Evolutionary conservation across 2,113 vertebrate species (phyloP), one percentile per base, ranked within the genome.

Genomic region (Drymodes brunneopygia): DNA sequence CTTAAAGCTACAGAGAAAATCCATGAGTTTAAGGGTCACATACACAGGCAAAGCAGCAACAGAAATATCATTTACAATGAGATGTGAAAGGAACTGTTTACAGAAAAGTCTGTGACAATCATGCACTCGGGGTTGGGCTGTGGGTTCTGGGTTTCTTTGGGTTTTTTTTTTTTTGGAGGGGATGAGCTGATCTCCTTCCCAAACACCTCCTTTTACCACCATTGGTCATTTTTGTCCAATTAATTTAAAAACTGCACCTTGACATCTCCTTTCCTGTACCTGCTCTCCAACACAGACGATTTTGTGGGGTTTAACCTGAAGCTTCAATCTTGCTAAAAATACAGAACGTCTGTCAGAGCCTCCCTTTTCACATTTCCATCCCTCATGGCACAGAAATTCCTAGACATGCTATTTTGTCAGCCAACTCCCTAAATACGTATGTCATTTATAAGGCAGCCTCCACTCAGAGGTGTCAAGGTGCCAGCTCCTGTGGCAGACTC

Each of bases 361-460:
- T 74, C 64, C 53, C 20, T 86, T 42, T 81, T n/a, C 86, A 56
- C 86, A 87, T 69, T 79, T 84, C 18, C 67, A 93, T 28, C 80
- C 36, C 22, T 64, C 50, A 35, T 16, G 16, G 81, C 57, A 66
- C 66, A 60, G 66, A 44, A 74, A 80, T 79, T 94, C 83, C 92
- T 87, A 87, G 81, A 92, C 89, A 64, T 40, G 50, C 75, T 73
- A 25, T 81, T 96, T 65, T 94, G 58, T 33, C 86, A 92, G 95
- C 94, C 92, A 95, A 4, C 64, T 91, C 78, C 50, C 91, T 51
- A 62, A 94, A 77, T 51, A 25, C 8, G 38, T 27, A 11, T 62
- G 80, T 84, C 91, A 91, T 36, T 64, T 71, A 11, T 27, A 67
- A 60, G 40, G 82, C 91, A 95, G 80, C 44, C 80, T 83, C 5